A percentile compares a stretch with the other conserved stretches of the same genome.
Conservation (phyloP, 2,113 vertebrate genomes). For the Perccottus glenii region DNA sequence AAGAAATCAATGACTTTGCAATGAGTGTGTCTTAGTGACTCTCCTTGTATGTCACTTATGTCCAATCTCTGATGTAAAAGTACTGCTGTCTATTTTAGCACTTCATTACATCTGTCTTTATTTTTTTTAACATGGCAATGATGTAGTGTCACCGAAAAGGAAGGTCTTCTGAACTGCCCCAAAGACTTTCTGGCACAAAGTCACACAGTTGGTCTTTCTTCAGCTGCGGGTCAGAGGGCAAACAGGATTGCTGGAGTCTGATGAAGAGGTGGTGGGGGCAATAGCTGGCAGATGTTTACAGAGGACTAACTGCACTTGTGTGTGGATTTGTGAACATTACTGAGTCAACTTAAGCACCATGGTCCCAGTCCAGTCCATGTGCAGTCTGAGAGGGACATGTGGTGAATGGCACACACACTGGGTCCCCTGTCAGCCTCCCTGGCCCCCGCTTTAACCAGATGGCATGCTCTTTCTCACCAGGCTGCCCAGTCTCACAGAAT, state of each 20-base stretch:
- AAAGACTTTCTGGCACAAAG: constrained; percentile 55
- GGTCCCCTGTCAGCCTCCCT: constrained; percentile 37
- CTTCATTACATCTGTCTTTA: not conserved
- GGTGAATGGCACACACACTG: constrained; percentile 48
- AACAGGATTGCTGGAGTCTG: constrained; percentile 58
- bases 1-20: too few relatives aligned
- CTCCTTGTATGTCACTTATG: too few relatives aligned
- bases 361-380: not conserved
- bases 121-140: not conserved
- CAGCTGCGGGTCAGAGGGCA: constrained; percentile 66
- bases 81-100: not conserved
- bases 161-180: constrained; percentile 23
- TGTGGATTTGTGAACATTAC: constrained; percentile 16
- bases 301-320: constrained; percentile 56
- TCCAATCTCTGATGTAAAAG: too few relatives aligned
- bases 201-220: constrained; percentile 69
- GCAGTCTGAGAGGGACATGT: constrained; percentile 14
- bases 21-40: too few relatives aligned
- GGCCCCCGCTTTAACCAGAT: constrained; percentile 43
- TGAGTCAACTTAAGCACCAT: not conserved
- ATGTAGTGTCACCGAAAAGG: constrained; percentile 36
- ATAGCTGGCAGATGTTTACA: constrained; percentile 80
- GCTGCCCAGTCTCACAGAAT: not conserved
- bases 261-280: constrained; percentile 47
- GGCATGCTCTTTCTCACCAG: constrained; percentile 33